Conservation (phyloP, 2,113 vertebrate genomes). For the Gasterosteus nipponicus region DNA sequence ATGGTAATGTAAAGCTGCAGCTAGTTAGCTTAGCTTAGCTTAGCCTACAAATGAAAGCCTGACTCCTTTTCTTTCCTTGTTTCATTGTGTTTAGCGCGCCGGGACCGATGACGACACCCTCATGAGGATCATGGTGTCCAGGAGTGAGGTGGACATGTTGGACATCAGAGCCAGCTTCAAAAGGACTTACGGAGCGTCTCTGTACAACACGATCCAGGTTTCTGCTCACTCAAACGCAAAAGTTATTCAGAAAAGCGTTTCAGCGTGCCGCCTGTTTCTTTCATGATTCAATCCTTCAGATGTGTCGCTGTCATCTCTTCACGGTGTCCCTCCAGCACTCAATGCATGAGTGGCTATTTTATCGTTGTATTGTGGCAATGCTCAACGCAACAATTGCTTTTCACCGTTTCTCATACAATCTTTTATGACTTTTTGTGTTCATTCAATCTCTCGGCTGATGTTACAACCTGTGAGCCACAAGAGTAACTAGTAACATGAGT, state of each 20-base stretch:
- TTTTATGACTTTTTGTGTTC: background rate
- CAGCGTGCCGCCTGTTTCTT: background rate
- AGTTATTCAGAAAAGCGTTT: too few relatives aligned
- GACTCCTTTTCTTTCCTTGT: too few relatives aligned
- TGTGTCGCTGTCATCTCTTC: background rate
- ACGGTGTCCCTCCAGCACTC: background rate
- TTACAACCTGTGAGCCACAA: background rate
- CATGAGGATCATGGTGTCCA: slow-evolving; percentile 91
- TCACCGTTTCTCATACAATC: background rate
- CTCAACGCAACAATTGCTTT: background rate
- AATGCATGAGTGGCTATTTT: slow-evolving; percentile 30
- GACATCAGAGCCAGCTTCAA: slow-evolving; percentile 87
- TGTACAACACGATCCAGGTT: slow-evolving; percentile 91
- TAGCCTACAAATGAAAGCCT: background rate
- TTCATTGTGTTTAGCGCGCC: slow-evolving; percentile 82
- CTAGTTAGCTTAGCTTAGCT: slow-evolving; percentile 1
- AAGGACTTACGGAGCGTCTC: slow-evolving; percentile 86
- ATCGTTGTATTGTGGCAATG: background rate
- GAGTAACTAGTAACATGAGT: background rate
- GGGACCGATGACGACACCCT: slow-evolving; percentile 93
- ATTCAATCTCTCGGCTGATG: background rate
- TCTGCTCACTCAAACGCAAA: slow-evolving; percentile 16
- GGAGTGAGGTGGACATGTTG: slow-evolving; percentile 92
- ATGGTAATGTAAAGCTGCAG: background rate
- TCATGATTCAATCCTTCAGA: background rate